Base-by-base conservation (phyloP, 2,797 vertebrate genomes). In the Megaceryle alcyon region DNA sequence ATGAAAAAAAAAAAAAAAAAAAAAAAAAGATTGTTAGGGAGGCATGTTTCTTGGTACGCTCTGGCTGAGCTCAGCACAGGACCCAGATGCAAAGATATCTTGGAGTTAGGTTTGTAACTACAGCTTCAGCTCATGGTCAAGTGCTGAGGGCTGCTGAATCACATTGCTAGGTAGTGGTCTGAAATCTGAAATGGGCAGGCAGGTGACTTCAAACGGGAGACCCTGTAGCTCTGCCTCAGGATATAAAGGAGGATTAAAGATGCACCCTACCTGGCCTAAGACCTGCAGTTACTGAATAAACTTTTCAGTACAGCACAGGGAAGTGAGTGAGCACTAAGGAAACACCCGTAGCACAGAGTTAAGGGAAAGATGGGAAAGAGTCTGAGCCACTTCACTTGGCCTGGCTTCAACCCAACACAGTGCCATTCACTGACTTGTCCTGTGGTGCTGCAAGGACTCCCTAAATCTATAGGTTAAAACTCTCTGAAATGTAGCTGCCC, bases 11-110 rank as follows among this genome's bases (percentile, higher is more conserved):
- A 70, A 35, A 35, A 35, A 33, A 81, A 76, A 70, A 70, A 35
- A 35, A 35, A 35, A 33, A 81, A 76, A 70, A 87, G 37, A 66
- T 4, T 0, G 5, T 5, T 6, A 35, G 31, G 13, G 23, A 70
- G 11, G 6, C 1, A 1, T 0, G 0, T 23, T 54, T 29, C 21
- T 22, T 0, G 0, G 23, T 8, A 21, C 8, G 22, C 73, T 11
- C 0, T 2, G 23, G 49, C 14, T 22, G 12, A 70, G 28, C 25
- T 60, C 1, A 0, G 44, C 46, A 5, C 1, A 2, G 56, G 56
- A 51, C 2, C 2, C 28, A 43, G 72, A 3, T 12, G 14, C 12
- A 37, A 64, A 65, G 54, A 2, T 19, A 4, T 4, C 44, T 35
- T 35, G n/a, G 31, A 11, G 29, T 6, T 26, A 7, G 48, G 29